Evolutionary conservation across 2,113 vertebrate genomes (phyloP), one percentile per base, ranked within the genome.

Genomic region (Datnioides undecimradiatus): DNA sequence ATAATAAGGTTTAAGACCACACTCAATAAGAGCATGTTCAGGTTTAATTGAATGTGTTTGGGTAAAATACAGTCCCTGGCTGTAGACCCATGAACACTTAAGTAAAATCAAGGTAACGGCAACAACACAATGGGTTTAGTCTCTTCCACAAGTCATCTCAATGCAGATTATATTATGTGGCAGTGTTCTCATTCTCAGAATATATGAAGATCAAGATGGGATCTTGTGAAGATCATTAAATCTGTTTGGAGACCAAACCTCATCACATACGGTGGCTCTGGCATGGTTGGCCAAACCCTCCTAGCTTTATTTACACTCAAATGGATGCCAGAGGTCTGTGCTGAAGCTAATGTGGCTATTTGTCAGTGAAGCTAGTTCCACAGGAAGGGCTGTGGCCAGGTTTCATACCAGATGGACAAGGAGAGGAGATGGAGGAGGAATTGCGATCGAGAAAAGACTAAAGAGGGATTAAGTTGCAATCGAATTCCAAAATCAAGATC

Each of bases 341-440:
- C 21, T 68, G 41, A 80, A 67, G 49, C 57, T 78, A 79, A 81
- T 85, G 64, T 65, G 48, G 34, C 58, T 74, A 31, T 79, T 76
- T 84, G 66, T 76, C 48, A 69, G 78, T 65, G 11, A 52, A 46
- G n/a, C 36, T 80, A 25, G 78, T 83, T 83, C 70, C 13, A 49
- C 34, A 68, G 16, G 27, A 76, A 63, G 13, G 16, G 11, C 11
- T 34, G 12, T 66, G 63, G 68, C 58, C 27, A 70, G 21, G 57
- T 78, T 79, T 71, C 38, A 41, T 33, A 65, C 16, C 71, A 83
- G 54, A 84, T 38, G 58, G 58, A 73, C 36, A 21, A 72, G 6
- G 33, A 55, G n/a, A 48, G 8, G 29, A 38, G 12, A 36, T 13
- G 25, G 40, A 62, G 9, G 49, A 45, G 1, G 38, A n/a, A 41